These are phyloP conservation scores for Actenoides lindsayi DNA, from an alignment of 2,113 vertebrate genomes.

Conservation along the genomic window DNA sequence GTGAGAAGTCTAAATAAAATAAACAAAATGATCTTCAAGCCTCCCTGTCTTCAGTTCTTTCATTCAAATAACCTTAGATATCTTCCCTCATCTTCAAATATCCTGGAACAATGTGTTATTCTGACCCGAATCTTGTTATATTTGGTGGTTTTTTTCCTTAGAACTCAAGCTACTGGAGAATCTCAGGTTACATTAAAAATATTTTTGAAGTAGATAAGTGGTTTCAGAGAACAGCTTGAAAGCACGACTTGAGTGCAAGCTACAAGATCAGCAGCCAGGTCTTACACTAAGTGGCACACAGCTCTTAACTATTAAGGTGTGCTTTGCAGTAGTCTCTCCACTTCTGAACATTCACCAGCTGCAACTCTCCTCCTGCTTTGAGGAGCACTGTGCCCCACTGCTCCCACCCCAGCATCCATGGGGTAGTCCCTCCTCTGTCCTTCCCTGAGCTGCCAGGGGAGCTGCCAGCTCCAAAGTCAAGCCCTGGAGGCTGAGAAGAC, in stretches of 20 bases:
- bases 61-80: neutral
- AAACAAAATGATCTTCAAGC: neutral
- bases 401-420: rapidly evolving
- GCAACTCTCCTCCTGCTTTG: rapidly evolving
- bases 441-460: neutral
- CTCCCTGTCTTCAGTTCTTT: neutral
- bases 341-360: neutral
- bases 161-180: neutral
- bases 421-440: neutral
- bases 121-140: neutral
- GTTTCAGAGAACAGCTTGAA: constrained; percentile 10
- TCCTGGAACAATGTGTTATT: neutral
- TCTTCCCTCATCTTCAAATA: neutral
- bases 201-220: constrained; percentile 17
- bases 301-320: neutral
- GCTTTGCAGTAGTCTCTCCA: neutral
- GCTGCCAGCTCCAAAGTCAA: neutral
- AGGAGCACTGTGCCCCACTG: neutral
- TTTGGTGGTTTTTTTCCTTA: neutral
- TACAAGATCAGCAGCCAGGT: neutral
- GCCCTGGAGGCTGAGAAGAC: neutral
- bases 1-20: neutral
- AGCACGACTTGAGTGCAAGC: neutral
- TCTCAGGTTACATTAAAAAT: neutral
- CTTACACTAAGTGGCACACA: neutral